Base-by-base conservation (phyloP, 2,888 invertebrate species). In the Ochropleura plecta region DNA sequence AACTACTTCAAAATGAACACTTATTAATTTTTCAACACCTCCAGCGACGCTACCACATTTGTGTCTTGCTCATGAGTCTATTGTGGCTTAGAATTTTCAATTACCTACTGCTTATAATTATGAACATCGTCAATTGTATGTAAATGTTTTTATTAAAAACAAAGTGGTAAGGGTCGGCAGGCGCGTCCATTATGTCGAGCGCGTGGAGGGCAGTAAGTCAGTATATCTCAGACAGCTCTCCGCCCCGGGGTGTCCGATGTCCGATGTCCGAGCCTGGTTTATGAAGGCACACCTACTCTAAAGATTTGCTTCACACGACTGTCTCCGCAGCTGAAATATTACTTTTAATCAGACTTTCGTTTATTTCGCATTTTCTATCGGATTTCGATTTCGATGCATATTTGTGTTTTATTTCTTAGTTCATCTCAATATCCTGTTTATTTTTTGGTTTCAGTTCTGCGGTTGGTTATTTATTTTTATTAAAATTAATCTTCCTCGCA, bases 201-300 rank as follows among this genome's bases (percentile, higher is more conserved):
- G 76, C 73, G 84, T 83, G 70, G 78, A 79, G 84, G 82, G 83
- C 85, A 88, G 88, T 89, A 86, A 89, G 89, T 86, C 88, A 89
- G 88, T 90, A 87, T 92, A 92, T 92, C 89, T 90, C 80, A 81
- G 90, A 90, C 90, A 88, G 78, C 81, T 67, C 81, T 80, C 76
- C 92, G 90, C 95, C 89, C 88, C 92, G 88, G 94, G 95, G 94
- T 90, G 94, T 91, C 93, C 86, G 87, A 82, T 90, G 94, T 91
- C 93, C 86, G 87, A 82, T 92, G 92, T 93, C 93, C 86, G 84
- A 86, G 79, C 79, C 78, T 92, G 88, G 89, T 94, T 94, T 94
- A 94, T 93, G 90, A 83, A 90, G 89, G 87, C 89, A 90, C 90
- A 89, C 90, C 90, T 91, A 90, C 89, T 90, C 83, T 77, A 88